Conservation (phyloP, 2,113 vertebrate genomes). For the Otis tarda region DNA sequence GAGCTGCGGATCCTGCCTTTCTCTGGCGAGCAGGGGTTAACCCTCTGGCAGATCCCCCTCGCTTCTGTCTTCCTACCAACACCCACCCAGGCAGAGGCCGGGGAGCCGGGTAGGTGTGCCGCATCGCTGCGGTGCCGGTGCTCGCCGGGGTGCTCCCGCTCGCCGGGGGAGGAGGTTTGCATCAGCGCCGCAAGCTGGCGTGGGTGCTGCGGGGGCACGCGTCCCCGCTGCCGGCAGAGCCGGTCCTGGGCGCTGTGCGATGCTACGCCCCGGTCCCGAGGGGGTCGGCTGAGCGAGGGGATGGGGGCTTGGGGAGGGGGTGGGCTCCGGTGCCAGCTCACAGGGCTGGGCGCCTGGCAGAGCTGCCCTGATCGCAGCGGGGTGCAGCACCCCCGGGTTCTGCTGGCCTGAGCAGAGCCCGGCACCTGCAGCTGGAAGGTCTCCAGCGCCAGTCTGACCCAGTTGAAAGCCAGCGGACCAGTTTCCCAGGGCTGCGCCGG, state of each 20-base stretch:
- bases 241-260: not conserved
- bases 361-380: not conserved
- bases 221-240: not conserved
- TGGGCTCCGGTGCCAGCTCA: fast-evolving
- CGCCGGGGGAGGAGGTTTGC: not conserved
- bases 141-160: not conserved
- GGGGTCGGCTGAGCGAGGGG: not conserved
- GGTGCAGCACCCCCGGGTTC: not conserved
- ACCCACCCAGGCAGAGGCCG: not conserved
- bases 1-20: not conserved
- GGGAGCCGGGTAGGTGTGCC: not conserved
- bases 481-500: fast-evolving
- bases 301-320: not conserved
- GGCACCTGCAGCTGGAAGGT: not conserved
- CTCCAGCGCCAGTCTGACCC: not conserved
- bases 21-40: not conserved
- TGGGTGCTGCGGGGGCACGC: not conserved
- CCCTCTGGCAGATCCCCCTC: not conserved
- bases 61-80: not conserved
- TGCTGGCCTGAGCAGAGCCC: fast-evolving
- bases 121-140: not conserved
- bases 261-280: not conserved
- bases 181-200: not conserved
- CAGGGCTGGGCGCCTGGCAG: not conserved
- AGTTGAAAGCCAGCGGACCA: not conserved